Evolutionary conservation across 2,113 vertebrate genomes (phyloP), one percentile per base, ranked within the genome.

Genomic region (Onychostoma macrolepis): DNA sequence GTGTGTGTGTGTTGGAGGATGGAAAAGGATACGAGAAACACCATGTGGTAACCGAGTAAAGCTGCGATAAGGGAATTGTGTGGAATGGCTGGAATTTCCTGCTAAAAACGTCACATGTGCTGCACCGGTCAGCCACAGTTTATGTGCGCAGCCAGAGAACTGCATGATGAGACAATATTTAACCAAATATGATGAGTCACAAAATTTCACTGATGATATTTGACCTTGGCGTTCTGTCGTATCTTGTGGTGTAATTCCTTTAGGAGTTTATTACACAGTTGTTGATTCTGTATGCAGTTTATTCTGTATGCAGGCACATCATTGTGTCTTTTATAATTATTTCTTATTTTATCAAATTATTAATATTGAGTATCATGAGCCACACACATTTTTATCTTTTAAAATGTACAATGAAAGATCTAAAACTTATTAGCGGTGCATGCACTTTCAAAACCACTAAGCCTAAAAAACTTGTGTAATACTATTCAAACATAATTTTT

Each of bases 11-110:
- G 86, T 24, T 19, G 38, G 48, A 56, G 50, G 41, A 11, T 74
- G 26, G 69, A 53, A 65, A 28, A 45, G 83, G 82, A 28, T 74
- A 80, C 50, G 81, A 86, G 87, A 85, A 87, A 80, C 77, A 78
- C 67, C 61, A 67, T 86, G 72, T 58, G 24, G 82, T 50, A 86
- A 89, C 86, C 74, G 75, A 90, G 84, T 88, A 26, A 21, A 19
- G 43, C 28, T 38, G 79, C 81, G 89, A 91, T 87, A 63, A 10
- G 88, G 84, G 88, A 91, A 91, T 92, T 87, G 92, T 84, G 53
- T 63, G 86, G 90, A 93, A 93, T 92, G 91, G 61, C 9, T 48
- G 91, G 93, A 91, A 94, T 94, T 92, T 94, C 92, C 91, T 93
- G 90, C 82, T 80, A 1, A 48, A 71, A 65, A 85, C 28, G 63